Conservation (phyloP, 1,140 invertebrate species). For the Nomia melanderi region DNA sequence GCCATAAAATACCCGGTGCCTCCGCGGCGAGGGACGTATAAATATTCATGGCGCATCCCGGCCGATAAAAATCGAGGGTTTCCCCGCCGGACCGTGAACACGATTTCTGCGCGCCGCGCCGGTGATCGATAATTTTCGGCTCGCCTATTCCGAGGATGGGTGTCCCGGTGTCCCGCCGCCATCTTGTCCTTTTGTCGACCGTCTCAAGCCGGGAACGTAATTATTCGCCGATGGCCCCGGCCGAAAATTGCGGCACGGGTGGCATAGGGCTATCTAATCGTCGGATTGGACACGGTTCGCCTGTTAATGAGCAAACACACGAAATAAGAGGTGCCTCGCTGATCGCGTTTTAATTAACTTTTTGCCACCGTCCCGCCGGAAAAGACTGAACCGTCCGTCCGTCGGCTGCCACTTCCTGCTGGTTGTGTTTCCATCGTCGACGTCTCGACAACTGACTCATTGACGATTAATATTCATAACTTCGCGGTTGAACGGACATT, state of each 20-base stretch:
- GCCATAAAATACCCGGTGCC: conserved; percentile 54
- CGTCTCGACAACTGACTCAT: not conserved
- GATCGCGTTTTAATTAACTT: conserved; percentile 70
- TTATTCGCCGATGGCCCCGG: conserved; percentile 56
- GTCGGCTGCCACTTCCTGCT: not conserved
- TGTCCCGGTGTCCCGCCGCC: not conserved
- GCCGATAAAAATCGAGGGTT: conserved; percentile 51
- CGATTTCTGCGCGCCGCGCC: conserved; percentile 8
- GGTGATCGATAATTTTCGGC: conserved; percentile 52
- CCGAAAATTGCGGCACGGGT: conserved; percentile 46
- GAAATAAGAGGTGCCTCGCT: conserved; percentile 49
- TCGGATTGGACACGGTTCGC: conserved; percentile 61
- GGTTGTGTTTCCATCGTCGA: not conserved
- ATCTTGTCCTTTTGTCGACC: not conserved
- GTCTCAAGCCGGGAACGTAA: conserved; percentile 39
- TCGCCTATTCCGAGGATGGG: conserved; percentile 43
- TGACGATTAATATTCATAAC: not conserved
- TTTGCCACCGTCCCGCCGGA: conserved; percentile 47
- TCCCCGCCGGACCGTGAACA: conserved; percentile 3
- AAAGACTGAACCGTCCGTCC: conserved; percentile 1
- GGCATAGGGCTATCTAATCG: conserved; percentile 64
- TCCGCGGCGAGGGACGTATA: conserved; percentile 44
- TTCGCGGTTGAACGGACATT: conserved; percentile 14
- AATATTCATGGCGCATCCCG: conserved; percentile 65
- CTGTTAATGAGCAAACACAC: conserved; percentile 65